phyloP scores from a whole-genome alignment of 2,113 vertebrate genomes.

The Aramus guarauna region DNA sequence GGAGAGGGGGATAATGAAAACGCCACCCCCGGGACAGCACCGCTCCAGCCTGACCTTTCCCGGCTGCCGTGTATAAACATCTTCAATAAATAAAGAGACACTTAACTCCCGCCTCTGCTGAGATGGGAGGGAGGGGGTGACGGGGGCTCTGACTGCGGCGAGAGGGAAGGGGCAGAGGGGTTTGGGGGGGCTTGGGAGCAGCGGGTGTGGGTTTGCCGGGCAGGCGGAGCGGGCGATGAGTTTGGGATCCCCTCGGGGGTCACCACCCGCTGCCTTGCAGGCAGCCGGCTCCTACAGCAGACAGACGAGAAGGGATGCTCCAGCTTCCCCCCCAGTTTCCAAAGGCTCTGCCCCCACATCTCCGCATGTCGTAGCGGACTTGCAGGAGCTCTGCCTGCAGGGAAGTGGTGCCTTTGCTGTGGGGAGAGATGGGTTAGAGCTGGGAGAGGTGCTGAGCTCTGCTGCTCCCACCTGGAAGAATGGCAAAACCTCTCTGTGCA shows the following conservation, averaged over 20 bases:
- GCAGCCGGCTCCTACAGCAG: neutral
- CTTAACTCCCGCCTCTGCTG: neutral
- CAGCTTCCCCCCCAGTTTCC: neutral
- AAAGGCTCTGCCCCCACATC: neutral
- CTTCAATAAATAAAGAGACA: slow-evolving; percentile 57
- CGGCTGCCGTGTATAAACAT: slow-evolving; percentile 25
- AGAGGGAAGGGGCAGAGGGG: neutral
- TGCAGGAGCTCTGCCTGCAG: fast-evolving
- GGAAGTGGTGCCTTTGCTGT: neutral
- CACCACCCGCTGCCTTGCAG: neutral
- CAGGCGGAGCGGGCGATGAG: fast-evolving
- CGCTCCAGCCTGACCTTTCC: slow-evolving; percentile 48
- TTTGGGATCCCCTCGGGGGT: fast-evolving
- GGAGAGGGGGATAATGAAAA: slow-evolving; percentile 50
- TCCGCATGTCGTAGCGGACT: fast-evolving
- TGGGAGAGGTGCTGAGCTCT: neutral
- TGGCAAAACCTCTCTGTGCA: neutral
- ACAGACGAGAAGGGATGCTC: neutral
- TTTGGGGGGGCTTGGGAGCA: fast-evolving
- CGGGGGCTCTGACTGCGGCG: fast-evolving
- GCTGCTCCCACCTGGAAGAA: neutral
- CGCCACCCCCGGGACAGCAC: neutral
- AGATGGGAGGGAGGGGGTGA: fast-evolving
- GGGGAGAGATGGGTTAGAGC: neutral
- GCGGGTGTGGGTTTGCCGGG: fast-evolving